Percentiles rank a stretch among this genome's conserved stretches.
Conservation (phyloP, 2,888 invertebrate genomes). For the Eulithis prunata region DNA sequence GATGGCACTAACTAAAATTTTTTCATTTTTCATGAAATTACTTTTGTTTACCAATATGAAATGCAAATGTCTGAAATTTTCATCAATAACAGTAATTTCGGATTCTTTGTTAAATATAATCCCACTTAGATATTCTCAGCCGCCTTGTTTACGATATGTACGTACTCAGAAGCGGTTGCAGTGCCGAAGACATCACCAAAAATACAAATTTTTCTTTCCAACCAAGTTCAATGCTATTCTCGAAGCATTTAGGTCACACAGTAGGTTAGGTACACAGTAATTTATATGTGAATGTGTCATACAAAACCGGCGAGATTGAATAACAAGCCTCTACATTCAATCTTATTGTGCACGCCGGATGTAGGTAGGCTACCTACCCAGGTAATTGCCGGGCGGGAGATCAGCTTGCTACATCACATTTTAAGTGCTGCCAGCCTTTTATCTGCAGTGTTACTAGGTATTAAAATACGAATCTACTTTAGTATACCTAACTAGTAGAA, state of each 20-base stretch:
- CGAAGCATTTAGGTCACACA: constrained; percentile 11
- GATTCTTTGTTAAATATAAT: no score
- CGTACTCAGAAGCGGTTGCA: no score
- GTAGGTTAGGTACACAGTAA: constrained; percentile 2
- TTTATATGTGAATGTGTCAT: constrained; percentile 12
- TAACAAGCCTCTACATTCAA: constrained; percentile 29
- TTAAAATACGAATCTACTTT: no score
- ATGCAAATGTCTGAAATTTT: no score
- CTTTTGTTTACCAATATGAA: no score
- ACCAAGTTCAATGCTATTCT: neutral
- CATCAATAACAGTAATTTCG: no score
- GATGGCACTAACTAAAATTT: constrained; percentile 12
- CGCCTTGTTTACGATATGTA: no score
- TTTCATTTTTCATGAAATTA: neutral
- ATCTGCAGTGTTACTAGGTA: no score
- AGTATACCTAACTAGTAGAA: no score
- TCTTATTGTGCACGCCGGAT: constrained; percentile 32
- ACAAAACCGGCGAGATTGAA: constrained; percentile 31
- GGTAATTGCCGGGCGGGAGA: constrained; percentile 18
- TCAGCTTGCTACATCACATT: constrained; percentile 27
- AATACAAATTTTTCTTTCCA: neutral
- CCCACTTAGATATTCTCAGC: no score
- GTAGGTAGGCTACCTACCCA: constrained; percentile 13
- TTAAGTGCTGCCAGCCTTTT: neutral
- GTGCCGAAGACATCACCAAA: no score